phyloP scores from a whole-genome alignment of 2,888 invertebrate species.

The Beris morrisii region DNA sequence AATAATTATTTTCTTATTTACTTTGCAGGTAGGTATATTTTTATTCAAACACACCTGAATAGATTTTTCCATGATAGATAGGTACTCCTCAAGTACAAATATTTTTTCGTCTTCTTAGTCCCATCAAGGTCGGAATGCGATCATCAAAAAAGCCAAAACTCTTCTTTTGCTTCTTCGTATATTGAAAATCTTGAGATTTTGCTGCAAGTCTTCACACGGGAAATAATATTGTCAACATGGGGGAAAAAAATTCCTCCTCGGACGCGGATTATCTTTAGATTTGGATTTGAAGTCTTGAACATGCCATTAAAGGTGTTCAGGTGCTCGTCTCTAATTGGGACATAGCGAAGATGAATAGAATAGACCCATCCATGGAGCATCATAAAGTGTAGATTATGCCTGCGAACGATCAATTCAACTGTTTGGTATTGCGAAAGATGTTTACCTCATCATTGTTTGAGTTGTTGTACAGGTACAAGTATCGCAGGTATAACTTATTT shows the following conservation, averaged over 20 bases:
- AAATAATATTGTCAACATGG: conserved; percentile 24
- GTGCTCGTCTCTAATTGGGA: conserved; percentile 20
- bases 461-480: conserved; percentile 9
- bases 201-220: conserved; percentile 19
- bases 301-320: conserved; percentile 9
- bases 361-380: conserved; percentile 6
- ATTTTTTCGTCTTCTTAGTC: conserved; percentile 3
- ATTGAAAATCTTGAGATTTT: not conserved
- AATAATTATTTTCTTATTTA: no score
- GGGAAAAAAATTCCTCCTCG: not conserved
- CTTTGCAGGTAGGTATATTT: no score
- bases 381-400: conserved; percentile 1
- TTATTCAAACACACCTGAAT: no score
- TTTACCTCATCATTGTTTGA: conserved; percentile 17
- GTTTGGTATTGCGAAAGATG: conserved; percentile 17
- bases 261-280: not conserved
- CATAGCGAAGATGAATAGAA: conserved; percentile 19
- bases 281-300: conserved; percentile 10
- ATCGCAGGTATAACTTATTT: conserved; percentile 4
- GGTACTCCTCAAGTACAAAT: conserved; percentile 6
- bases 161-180: not conserved
- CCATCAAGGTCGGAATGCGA: conserved; percentile 20
- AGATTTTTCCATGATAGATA: no score
- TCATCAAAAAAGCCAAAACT: conserved; percentile 4
- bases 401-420: conserved; percentile 27